A percentile compares a stretch with the other conserved stretches of the same genome.
These are phyloP conservation scores for Zaprionus nigranus DNA, from an alignment of 1,140 invertebrate genomes.

Conservation along the genomic window DNA sequence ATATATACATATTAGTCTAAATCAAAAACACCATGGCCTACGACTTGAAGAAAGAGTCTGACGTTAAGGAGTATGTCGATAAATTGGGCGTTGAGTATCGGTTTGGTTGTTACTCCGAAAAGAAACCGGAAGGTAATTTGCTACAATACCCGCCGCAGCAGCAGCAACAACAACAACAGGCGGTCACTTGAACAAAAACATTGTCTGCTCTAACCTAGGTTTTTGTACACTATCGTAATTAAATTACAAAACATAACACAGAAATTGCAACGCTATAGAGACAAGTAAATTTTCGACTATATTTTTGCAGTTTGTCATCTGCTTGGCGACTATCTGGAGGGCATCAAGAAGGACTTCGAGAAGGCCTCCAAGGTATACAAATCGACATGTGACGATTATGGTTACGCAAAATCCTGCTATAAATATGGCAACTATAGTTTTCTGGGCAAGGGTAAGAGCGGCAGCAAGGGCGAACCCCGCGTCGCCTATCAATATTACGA, in stretches of 20 bases:
- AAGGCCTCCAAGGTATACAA: constrained; percentile 92
- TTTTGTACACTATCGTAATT: constrained; percentile 22
- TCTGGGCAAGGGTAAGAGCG: constrained; percentile 87
- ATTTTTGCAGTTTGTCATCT: constrained; percentile 92
- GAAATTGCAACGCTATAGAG: not conserved
- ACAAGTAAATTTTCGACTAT: not conserved
- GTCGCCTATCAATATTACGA: constrained; percentile 90
- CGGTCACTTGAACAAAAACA: constrained; percentile 34
- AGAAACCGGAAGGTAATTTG: constrained; percentile 90
- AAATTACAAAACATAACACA: constrained; percentile 53
- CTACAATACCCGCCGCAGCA: constrained; percentile 13
- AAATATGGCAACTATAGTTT: constrained; percentile 91
- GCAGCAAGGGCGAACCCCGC: constrained; percentile 85
- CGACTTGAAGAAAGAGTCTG: constrained; percentile 93
- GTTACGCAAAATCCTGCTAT: constrained; percentile 92
- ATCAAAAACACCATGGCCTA: constrained; percentile 85
- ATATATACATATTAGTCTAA: constrained; percentile 24
- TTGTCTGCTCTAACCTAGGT: constrained; percentile 62
- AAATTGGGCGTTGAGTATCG: constrained; percentile 96
- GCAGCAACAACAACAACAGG: constrained; percentile 44
- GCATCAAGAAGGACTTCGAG: constrained; percentile 91
- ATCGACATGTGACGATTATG: constrained; percentile 93
- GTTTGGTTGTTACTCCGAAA: constrained; percentile 94
- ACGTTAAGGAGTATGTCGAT: constrained; percentile 94
- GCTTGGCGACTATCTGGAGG: constrained; percentile 94